Base-by-base conservation (phyloP, 1,140 invertebrate species). In the Drosophila suzukii region DNA sequence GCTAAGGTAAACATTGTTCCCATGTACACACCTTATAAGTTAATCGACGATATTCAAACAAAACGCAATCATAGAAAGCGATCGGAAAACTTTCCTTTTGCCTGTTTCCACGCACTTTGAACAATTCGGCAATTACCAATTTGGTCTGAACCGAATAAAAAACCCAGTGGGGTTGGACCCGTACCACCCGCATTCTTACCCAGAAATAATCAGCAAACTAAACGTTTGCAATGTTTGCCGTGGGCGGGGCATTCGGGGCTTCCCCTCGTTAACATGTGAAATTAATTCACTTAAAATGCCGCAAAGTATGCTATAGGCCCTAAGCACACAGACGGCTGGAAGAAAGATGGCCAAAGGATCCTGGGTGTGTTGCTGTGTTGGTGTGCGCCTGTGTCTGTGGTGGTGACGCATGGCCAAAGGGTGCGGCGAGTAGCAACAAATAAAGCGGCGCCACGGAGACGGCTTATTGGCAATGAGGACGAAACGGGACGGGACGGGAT, bases 201-300 rank as follows among this genome's bases (percentile, higher is more conserved):
- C 41, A 56, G 15, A 81, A 60, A 54, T 81, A 81, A 81, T 85
- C 66, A 59, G 54, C 58, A 54, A 70, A 83, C 80, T 78, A 83
- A 83, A 83, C 65, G 76, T 8, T 56, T 36, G 38, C 66, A 67
- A 73, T 76, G 58, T 73, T 63, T 54, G 41, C 43, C 24, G 6
- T n/a, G 38, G 65, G 61, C 43, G 11, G 27, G 39, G 34, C 17
- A 11, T 54, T 43, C n/a, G 30, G 49, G 27, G 27, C 49, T n/a
- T 11, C 27, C 47, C 24, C 36, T 34, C 36, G 75, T 41, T 65
- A 70, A 61, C 70, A 77, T 74, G 59, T 74, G 73, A 84, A 84
- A 84, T 85, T 84, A 84, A 84, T 84, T 84, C 81, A 74, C 81
- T 85, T 85, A 85, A 84, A 84, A 80, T 80, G 81, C 76, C 81